Conservation (phyloP, 2,113 vertebrate genomes). For the Calonectris borealis region DNA sequence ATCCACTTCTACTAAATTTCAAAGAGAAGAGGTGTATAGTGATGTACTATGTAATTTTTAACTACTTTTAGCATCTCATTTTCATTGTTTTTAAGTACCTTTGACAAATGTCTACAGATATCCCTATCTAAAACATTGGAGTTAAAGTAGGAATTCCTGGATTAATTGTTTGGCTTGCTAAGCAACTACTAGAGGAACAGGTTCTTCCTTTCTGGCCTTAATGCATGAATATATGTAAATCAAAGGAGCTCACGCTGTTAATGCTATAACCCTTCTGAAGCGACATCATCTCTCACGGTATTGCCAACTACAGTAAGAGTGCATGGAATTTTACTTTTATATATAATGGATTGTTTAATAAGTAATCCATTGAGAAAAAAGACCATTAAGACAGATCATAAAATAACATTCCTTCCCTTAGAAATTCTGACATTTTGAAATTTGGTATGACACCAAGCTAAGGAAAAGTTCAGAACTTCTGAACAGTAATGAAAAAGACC, state of each 20-base stretch:
- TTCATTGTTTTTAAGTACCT: neutral
- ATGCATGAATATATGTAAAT: neutral
- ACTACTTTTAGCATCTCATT: neutral
- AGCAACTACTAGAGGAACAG: neutral
- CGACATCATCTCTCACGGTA: neutral
- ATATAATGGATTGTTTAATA: neutral
- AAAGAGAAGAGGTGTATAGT: neutral
- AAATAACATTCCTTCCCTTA: neutral
- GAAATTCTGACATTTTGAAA: neutral
- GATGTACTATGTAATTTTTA: neutral
- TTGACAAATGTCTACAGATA: neutral
- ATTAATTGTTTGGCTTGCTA: neutral
- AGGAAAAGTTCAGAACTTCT: neutral
- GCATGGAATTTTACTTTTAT: neutral
- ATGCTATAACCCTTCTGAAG: neutral
- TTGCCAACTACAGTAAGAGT: neutral
- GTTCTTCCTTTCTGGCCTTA: neutral
- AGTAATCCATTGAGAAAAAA: neutral
- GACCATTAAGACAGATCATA: neutral
- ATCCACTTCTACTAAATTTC: neutral
- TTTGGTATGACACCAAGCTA: neutral
- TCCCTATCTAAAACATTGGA: neutral
- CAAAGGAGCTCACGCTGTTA: neutral
- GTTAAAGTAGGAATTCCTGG: neutral
- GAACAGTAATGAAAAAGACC: neutral